Base-by-base conservation (phyloP, 2,888 invertebrate genomes). In the Nomada lathburiana region DNA sequence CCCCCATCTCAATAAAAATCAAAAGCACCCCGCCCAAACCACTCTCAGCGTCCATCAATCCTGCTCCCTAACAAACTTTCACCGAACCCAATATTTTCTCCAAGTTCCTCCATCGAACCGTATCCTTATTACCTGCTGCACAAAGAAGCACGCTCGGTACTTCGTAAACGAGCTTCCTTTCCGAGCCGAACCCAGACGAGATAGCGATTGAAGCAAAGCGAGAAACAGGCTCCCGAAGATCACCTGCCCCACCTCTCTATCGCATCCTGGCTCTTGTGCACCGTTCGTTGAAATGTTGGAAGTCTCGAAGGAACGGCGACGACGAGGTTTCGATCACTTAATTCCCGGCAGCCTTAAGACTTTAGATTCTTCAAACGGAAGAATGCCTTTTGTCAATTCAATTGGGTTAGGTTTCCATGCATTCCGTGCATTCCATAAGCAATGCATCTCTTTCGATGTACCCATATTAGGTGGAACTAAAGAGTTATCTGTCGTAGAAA, bases 121-220 rank as follows among this genome's bases (percentile, higher is more conserved):
- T 60, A 44, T 53, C 36, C 65, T 59, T 57, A 64, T 71, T 63
- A 23, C 16, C 29, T 18, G 13, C 29, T 16, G 26, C 13, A 36
- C 42, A 20, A 55, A 75, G 55, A 26, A 36, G 23, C 55, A 42
- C 42, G 26, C 63, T 44, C 44, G n/a, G 2, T 55, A 47, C 16
- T 44, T 65, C 59, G 62, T 36, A 20, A 67, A 29, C 50, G 50
- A 29, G 62, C 60, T 72, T 72, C 42, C 50, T 50, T 67, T 55
- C 20, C 72, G 13, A 47, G 7, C 23, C 80, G n/a, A 26, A 18
- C 60, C 36, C 3, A 11, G 50, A 44, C 44, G 67, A 59, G 70
- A 60, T 20, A 64, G 29, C 60, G 36, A 42, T 71, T 29, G 60
- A 50, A 60, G 65, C 42, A 62, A 78, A 67, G 74, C 29, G 29